Base-by-base conservation (phyloP, 1,140 invertebrate species). In the Drosophila equinoxialis region DNA sequence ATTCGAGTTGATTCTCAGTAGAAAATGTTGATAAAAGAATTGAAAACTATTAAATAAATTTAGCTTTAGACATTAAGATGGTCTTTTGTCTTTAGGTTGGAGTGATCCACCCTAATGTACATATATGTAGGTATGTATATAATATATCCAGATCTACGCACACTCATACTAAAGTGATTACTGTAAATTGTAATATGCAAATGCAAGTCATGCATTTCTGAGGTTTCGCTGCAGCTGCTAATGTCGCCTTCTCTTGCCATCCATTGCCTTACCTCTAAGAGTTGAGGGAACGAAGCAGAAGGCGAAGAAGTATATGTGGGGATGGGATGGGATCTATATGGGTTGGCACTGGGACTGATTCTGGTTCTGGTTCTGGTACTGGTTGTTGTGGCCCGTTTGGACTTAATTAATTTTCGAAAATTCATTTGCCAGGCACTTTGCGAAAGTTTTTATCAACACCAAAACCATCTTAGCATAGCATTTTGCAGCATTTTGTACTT, bases 181-280 rank as follows among this genome's bases (percentile, higher is more conserved):
- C 74, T 77, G 74, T 74, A 77, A 55, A 76, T 70, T 65, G 69
- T 77, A 51, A 77, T 77, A 77, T 68, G 75, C 75, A 77, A 77
- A 71, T 71, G 74, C 75, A 77, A 71, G 68, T 77, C 75, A 77
- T 77, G 75, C 75, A 71, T 77, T 76, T 71, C 67, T 77, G 75
- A 77, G 75, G 71, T 77, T 54, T 65, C 69, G 75, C 57, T 60
- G 75, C 75, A 71, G 75, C 75, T 77, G 74, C 74, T 62, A 68
- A 58, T 57, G 68, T 59, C 64, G 74, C 67, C 77, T 57, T 55
- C 62, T 35, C 67, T 60, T 59, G 33, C 37, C 59, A 10, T 8
- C 37, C 17, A 8, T 7, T 48, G 2, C 14, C 17, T 20, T 51
- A 1, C 45, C 45, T 23, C 17, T 23, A 23, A 23, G 20, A 51